A percentile compares a stretch with the other conserved stretches of the same genome.
These are phyloP conservation scores for Lucilia sericata DNA, from an alignment of 1,140 invertebrate species.

Conservation along the genomic window DNA sequence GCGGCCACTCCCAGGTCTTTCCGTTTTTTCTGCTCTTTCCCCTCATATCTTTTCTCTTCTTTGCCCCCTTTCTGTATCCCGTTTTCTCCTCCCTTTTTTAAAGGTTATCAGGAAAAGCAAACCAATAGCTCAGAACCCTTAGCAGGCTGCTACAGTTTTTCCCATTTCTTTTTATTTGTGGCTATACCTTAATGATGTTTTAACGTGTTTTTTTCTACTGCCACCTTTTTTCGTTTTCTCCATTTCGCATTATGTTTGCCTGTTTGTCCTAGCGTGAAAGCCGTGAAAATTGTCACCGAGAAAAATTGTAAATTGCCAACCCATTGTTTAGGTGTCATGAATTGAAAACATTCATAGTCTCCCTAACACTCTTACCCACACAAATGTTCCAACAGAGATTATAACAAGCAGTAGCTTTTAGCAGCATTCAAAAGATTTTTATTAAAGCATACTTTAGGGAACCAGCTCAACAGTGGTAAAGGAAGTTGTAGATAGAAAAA, in stretches of 20 bases:
- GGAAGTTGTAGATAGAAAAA: background rate
- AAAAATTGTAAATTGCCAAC: background rate
- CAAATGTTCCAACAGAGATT: background rate
- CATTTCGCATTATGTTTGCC: background rate
- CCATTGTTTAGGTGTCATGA: background rate
- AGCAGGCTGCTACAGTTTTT: no score
- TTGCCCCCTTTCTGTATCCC: background rate
- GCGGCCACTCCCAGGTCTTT: background rate
- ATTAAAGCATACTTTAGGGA: slow-evolving; percentile 25
- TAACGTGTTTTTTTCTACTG: background rate
- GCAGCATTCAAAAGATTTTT: background rate
- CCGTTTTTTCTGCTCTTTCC: background rate
- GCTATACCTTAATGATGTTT: slow-evolving; percentile 18
- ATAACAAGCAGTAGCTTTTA: background rate
- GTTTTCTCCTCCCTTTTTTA: background rate
- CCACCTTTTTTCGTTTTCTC: no score
- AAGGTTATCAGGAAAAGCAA: background rate
- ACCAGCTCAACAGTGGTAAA: background rate
- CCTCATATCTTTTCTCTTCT: background rate
- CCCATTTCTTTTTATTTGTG: background rate
- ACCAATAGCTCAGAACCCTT: background rate
- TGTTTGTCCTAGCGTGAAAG: background rate
- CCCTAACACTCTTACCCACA: background rate
- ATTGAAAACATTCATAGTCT: background rate
- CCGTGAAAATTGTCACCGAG: slow-evolving; percentile 16